Conservation (phyloP, 2,113 vertebrate genomes). For the Psittacara wagleri region DNA sequence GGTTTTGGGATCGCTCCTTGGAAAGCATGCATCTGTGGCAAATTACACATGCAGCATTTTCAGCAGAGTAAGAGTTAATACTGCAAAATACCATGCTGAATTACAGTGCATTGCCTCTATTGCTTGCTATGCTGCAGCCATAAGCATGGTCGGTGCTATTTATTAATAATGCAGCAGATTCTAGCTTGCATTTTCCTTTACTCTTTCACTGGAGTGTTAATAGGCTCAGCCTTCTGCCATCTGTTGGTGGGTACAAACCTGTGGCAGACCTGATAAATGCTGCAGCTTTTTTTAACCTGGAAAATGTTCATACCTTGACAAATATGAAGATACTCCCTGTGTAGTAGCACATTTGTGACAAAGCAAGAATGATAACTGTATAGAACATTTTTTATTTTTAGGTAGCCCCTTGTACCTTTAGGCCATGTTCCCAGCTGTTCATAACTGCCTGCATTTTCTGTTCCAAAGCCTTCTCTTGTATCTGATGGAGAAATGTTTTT, state of each 20-base stretch:
- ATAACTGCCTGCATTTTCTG: neutral
- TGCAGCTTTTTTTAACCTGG: neutral
- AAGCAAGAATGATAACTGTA: neutral
- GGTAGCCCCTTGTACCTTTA: neutral
- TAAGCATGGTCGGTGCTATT: neutral
- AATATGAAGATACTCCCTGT: neutral
- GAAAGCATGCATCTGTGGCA: neutral
- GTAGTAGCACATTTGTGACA: neutral
- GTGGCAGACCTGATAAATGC: neutral
- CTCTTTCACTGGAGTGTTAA: neutral
- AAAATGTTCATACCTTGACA: neutral
- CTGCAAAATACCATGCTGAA: neutral
- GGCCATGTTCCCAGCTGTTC: neutral
- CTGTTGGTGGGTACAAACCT: neutral
- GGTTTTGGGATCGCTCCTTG: neutral
- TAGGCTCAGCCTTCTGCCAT: neutral
- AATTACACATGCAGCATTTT: neutral
- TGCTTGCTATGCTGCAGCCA: neutral
- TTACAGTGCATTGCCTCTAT: neutral
- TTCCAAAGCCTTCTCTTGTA: neutral
- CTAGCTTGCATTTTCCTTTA: neutral
- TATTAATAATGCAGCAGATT: neutral
- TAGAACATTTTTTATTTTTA: neutral
- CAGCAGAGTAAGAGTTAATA: neutral
- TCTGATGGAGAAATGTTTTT: neutral